These are phyloP conservation scores for Phymastichus coffea DNA, from an alignment of 1,140 invertebrate species.

Conservation along the genomic window DNA sequence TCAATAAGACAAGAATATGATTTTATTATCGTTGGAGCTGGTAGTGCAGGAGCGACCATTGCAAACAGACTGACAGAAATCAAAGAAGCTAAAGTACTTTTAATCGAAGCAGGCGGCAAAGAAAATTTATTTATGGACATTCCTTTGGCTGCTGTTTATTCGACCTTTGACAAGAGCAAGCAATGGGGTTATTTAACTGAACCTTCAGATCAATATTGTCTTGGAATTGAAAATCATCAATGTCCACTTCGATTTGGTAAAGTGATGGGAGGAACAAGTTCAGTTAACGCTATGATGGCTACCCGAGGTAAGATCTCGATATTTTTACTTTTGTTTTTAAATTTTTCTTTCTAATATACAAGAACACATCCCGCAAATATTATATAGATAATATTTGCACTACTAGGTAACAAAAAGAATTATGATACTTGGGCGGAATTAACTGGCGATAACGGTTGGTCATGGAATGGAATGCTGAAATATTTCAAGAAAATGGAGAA, in stretches of 20 bases:
- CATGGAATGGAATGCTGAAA: not conserved
- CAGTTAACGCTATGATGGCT: not conserved
- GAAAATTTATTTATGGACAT: constrained; percentile 64
- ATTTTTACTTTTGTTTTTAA: not conserved
- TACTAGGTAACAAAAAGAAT: not conserved
- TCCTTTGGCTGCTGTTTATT: constrained; percentile 57
- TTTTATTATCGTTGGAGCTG: constrained; percentile 67
- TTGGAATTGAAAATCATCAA: not conserved
- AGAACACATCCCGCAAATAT: not conserved
- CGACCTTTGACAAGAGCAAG: not conserved
- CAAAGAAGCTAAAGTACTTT: constrained; percentile 61
- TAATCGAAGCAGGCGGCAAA: constrained; percentile 69
- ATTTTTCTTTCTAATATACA: not conserved
- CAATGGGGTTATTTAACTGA: not conserved
- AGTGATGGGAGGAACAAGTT: not conserved
- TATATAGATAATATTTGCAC: not conserved
- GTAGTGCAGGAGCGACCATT: constrained; percentile 76
- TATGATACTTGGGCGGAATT: not conserved
- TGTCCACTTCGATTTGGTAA: not conserved
- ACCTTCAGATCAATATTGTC: not conserved
- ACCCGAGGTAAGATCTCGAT: not conserved
- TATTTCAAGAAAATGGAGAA: not conserved
- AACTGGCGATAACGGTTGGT: not conserved
- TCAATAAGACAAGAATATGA: not conserved
- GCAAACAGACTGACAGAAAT: constrained; percentile 67